phyloP scores from a whole-genome alignment of 1,140 invertebrate genomes.

The Gonatopus flavifemur region DNA sequence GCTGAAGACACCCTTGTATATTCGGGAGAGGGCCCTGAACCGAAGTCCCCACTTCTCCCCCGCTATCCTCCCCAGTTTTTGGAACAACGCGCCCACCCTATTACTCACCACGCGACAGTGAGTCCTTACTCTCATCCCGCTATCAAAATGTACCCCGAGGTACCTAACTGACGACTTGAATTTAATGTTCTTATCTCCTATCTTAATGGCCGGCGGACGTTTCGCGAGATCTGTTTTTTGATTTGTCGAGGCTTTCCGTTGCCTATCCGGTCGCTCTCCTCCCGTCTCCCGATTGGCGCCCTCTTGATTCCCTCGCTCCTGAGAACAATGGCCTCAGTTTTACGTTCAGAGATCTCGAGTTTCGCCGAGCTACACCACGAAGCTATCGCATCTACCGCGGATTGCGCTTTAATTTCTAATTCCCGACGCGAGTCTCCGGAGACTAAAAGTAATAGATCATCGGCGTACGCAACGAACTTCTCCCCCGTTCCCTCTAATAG shows the following conservation, averaged over 20 bases:
- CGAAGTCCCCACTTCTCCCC: constrained; percentile 20
- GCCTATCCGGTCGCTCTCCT: background rate
- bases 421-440: constrained; percentile 4
- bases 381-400: background rate
- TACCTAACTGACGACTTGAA: background rate
- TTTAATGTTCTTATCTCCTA: background rate
- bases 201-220: background rate
- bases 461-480: constrained; percentile 20
- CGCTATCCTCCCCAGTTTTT: constrained; percentile 5
- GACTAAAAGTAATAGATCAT: constrained; percentile 17
- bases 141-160: background rate
- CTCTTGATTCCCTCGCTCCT: background rate
- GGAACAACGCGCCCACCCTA: too few relatives aligned
- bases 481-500: background rate
- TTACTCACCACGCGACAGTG: too few relatives aligned
- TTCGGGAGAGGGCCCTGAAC: constrained; percentile 10
- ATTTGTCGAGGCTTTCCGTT: background rate
- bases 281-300: background rate
- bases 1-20: constrained; percentile 31
- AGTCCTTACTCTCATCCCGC: too few relatives aligned
- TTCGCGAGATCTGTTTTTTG: background rate
- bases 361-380: constrained; percentile 13
- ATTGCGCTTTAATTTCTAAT: constrained; percentile 1
- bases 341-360: constrained; percentile 17
- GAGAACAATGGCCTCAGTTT: constrained; percentile 19